These are phyloP conservation scores for Glossophaga mutica DNA, from an alignment of 2,797 vertebrate species.

Conservation along the genomic window DNA sequence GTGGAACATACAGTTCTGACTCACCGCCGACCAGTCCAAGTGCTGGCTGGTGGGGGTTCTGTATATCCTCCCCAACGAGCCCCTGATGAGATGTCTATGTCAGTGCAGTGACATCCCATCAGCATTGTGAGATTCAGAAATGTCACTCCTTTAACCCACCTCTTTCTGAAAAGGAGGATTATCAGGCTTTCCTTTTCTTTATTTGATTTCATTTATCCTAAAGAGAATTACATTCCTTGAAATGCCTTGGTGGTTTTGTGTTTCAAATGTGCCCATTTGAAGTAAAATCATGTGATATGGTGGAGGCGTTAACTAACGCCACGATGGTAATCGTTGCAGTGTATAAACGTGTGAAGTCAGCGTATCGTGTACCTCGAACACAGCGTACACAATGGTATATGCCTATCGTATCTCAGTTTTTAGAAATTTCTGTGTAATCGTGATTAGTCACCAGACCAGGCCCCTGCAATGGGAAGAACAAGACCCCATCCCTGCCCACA, in stretches of 20 bases:
- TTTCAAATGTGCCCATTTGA: not conserved
- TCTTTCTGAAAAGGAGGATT: not conserved
- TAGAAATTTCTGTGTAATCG: not conserved
- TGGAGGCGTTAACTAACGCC: not conserved
- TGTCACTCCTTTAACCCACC: fast-evolving
- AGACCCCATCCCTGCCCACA: not conserved
- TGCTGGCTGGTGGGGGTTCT: not conserved
- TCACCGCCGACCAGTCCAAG: fast-evolving
- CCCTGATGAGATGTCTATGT: not conserved
- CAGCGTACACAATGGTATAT: not conserved
- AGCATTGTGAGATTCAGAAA: not conserved
- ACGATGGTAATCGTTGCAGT: fast-evolving
- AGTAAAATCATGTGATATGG: not conserved
- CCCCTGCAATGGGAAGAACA: not conserved
- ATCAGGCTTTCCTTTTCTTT: not conserved
- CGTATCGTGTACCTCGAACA: not conserved
- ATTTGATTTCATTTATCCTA: not conserved
- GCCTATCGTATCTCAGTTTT: not conserved
- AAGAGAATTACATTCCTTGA: not conserved
- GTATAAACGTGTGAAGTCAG: not conserved
- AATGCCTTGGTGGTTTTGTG: not conserved
- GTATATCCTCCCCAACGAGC: no score
- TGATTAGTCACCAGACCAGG: not conserved
- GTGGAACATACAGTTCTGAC: not conserved
- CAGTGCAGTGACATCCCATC: not conserved